These are phyloP conservation scores for Aspidoscelis tigris DNA, from an alignment of 2,113 vertebrate genomes.

Conservation along the genomic window DNA sequence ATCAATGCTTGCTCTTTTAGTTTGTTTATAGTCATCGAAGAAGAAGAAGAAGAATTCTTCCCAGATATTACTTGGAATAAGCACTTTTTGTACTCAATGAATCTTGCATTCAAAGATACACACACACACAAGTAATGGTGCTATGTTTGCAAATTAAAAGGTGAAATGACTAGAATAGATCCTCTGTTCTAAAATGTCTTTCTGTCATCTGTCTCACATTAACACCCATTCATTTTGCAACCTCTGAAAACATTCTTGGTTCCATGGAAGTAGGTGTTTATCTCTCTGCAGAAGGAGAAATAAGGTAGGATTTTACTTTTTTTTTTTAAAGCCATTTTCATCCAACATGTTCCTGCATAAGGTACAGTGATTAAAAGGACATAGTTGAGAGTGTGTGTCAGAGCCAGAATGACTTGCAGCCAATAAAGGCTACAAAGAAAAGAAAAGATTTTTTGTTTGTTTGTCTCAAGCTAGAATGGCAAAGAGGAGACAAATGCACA, in stretches of 20 bases:
- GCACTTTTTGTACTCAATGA: not conserved
- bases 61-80: not conserved
- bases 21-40: too few species aligned
- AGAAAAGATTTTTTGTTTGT: not conserved
- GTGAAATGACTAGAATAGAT: not conserved
- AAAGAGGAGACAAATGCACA: slow-evolving; percentile 70
- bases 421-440: slow-evolving; percentile 11
- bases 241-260: not conserved
- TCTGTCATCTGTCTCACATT: not conserved
- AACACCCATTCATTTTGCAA: not conserved
- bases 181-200: not conserved
- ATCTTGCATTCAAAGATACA: not conserved
- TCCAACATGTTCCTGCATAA: slow-evolving; percentile 36
- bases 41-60: too few species aligned
- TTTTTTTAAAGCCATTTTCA: not conserved
- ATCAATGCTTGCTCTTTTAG: too few species aligned
- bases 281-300: not conserved
- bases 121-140: not conserved
- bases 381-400: not conserved
- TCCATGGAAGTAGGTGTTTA: not conserved
- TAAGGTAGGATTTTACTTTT: not conserved
- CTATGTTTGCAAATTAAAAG: not conserved
- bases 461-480: slow-evolving; percentile 29
- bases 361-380: not conserved
- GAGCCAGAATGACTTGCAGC: slow-evolving; percentile 13